Percentiles rank a stretch among this genome's conserved stretches.
phyloP scores from a whole-genome alignment of 64 coral and sea anemone species.

The Porites lutea region DNA sequence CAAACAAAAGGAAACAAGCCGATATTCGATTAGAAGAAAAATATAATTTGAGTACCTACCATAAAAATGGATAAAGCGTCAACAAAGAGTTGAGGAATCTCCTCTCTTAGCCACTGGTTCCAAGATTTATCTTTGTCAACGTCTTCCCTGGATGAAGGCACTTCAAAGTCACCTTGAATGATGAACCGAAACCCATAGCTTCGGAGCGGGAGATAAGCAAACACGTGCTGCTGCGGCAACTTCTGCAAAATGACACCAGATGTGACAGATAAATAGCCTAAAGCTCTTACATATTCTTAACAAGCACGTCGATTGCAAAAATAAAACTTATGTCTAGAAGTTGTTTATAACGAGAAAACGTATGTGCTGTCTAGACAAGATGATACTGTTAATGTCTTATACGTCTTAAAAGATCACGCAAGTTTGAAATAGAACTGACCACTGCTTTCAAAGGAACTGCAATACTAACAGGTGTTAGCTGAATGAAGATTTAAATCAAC shows the following conservation, averaged over 20 bases:
- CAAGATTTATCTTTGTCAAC: constrained; percentile 90
- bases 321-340: constrained; percentile 40
- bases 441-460: too few species aligned
- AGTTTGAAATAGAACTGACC: too few species aligned
- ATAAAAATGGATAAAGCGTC: constrained; percentile 88
- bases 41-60: constrained; percentile 15
- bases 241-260: constrained; percentile 20
- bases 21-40: neutral
- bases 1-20: neutral
- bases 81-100: constrained; percentile 83
- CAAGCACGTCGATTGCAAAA: neutral
- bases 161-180: constrained; percentile 96
- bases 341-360: neutral
- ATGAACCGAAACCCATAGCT: constrained; percentile 96
- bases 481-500: too few species aligned
- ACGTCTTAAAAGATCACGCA: too few species aligned
- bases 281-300: too few species aligned
- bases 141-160: constrained; percentile 93
- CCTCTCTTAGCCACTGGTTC: constrained; percentile 91
- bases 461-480: too few species aligned
- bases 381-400: too few species aligned
- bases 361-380: too few species aligned
- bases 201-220: constrained; percentile 89
- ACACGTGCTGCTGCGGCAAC: constrained; percentile 79
- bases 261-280: neutral